Base-by-base conservation (phyloP, 2,797 vertebrate genomes). In the Platyrinchus mystaceus region DNA sequence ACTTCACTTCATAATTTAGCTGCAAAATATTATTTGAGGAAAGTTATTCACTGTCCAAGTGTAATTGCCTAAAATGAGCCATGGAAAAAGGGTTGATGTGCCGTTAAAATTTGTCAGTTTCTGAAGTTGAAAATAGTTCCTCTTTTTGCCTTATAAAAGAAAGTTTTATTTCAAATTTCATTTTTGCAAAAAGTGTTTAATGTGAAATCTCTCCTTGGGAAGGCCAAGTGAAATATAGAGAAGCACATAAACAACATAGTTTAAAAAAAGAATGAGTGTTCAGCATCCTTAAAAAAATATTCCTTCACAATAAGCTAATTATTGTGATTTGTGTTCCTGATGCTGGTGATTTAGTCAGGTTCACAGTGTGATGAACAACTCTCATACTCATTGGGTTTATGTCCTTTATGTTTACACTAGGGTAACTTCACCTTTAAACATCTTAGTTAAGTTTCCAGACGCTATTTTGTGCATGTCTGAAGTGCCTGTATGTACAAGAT, bases 391-490 rank as follows among this genome's bases (percentile, higher is more conserved):
- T 77, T 60, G 66, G 26, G 44, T 87, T 83, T 92, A 74, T 91
- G 27, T 88, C 67, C 91, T 87, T 50, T 87, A 36, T 63, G 44
- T 92, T 91, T 89, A 79, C 55, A 34, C 13, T 90, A 85, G 58
- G 60, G 71, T 96, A 70, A 63, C 88, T 95, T 80, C 63, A 90
- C 80, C 76, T 94, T 87, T 96, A 83, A 88, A 58, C 79, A 78
- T 86, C 46, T 83, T 80, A 96, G 52, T 34, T 95, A 67, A 68
- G 58, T 89, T 91, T 71, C 82, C 96, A 95, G 88, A 93, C 20
- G 32, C 82, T 58, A 80, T 89, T 96, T 96, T 96, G 80, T 98
- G 97, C 97, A 97, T 98, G 97, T 91, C 94, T 94, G 79, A 96
- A 97, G 90, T 96, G 90, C 94, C 88, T 97, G 85, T 97, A 67